Percentiles rank a stretch among this genome's conserved stretches.
Evolutionary conservation across 2,797 vertebrate genomes (phyloP).

Genomic region (Balearica regulorum): DNA sequence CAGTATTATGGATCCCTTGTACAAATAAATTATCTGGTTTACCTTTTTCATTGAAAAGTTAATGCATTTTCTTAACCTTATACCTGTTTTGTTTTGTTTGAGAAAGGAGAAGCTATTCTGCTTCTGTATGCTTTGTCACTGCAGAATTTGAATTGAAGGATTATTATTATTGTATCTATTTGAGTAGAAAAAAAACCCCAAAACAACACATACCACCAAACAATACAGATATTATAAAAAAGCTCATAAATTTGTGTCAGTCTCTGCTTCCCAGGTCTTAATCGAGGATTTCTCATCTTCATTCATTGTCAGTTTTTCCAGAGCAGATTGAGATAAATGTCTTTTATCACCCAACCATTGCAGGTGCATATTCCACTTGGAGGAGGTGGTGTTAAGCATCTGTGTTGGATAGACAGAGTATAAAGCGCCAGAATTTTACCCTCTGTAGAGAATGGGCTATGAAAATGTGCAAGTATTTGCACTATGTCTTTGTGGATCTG

Average conservation of each 20-base stretch:
- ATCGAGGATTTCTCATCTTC: constrained; percentile 24
- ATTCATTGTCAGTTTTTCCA: constrained; percentile 29
- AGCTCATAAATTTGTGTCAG: constrained; percentile 5
- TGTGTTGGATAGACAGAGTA: background rate
- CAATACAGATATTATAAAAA: background rate
- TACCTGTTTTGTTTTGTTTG: background rate
- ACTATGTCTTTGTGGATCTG: background rate
- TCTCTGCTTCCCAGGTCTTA: constrained; percentile 24
- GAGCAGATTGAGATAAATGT: constrained; percentile 38
- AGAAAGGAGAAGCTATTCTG: constrained; percentile 8
- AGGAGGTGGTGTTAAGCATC: background rate
- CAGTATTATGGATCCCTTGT: background rate
- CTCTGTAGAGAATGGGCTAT: background rate
- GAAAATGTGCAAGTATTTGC: background rate
- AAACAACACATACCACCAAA: background rate
- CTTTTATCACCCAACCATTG: constrained; percentile 23
- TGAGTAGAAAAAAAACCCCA: background rate
- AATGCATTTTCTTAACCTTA: constrained; percentile 41
- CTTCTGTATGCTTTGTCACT: background rate
- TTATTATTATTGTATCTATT: background rate
- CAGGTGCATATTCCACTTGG: background rate
- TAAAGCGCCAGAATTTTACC: background rate
- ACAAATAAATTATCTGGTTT: constrained; percentile 12
- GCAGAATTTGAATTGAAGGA: background rate
- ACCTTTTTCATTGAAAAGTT: background rate